These are phyloP conservation scores for Drosophila prosaltans DNA, from an alignment of 1,140 invertebrate species.

Conservation along the genomic window DNA sequence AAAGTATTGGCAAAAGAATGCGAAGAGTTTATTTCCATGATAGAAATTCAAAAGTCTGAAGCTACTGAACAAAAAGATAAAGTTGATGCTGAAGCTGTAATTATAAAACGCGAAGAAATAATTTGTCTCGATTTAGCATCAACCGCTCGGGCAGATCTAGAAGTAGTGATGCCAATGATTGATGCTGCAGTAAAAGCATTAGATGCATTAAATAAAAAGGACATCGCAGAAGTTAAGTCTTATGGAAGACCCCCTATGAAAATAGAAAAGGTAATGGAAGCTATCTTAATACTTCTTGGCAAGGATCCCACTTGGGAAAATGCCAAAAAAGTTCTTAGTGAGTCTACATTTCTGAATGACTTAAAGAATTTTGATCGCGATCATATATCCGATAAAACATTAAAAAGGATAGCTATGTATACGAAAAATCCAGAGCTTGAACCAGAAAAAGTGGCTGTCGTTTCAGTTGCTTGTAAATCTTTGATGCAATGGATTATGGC, in stretches of 20 bases:
- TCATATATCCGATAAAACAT: constrained; percentile 91
- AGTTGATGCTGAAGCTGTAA: constrained; percentile 87
- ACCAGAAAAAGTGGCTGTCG: constrained; percentile 92
- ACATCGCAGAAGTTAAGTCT: constrained; percentile 94
- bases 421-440: constrained; percentile 92
- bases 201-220: constrained; percentile 93
- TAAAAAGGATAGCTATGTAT: constrained; percentile 91
- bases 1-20: constrained; percentile 77
- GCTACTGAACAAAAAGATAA: constrained; percentile 90
- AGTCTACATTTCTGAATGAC: constrained; percentile 89
- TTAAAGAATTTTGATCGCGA: constrained; percentile 94
- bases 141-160: constrained; percentile 90
- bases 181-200: constrained; percentile 91
- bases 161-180: constrained; percentile 92
- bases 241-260: constrained; percentile 92
- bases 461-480: constrained; percentile 92
- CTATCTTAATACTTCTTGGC: constrained; percentile 92
- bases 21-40: constrained; percentile 87
- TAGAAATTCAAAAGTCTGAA: constrained; percentile 90
- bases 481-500: constrained; percentile 95
- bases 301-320: constrained; percentile 93
- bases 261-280: constrained; percentile 95
- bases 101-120: constrained; percentile 91
- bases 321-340: constrained; percentile 92
- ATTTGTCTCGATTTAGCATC: constrained; percentile 91